Evolutionary conservation across 2,113 vertebrate genomes (phyloP).

Genomic region (Corapipo altera): DNA sequence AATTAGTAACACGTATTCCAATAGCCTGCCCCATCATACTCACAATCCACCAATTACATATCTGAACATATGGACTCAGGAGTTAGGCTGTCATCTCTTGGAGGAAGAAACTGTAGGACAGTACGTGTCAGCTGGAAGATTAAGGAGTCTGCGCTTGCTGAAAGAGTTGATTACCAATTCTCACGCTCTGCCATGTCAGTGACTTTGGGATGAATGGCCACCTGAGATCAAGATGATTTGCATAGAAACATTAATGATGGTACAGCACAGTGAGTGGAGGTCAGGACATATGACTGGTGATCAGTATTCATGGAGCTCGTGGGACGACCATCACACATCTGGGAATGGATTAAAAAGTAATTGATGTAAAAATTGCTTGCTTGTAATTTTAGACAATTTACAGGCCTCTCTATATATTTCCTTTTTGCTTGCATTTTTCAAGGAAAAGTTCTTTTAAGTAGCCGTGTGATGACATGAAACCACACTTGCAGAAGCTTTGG

Average conservation of each 20-base stretch:
- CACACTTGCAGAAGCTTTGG: background rate
- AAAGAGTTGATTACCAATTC: background rate
- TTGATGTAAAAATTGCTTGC: background rate
- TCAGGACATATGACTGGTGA: background rate
- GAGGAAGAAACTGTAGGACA: conserved; percentile 11
- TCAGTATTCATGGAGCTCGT: background rate
- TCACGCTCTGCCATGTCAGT: background rate
- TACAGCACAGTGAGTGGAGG: background rate
- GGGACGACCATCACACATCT: background rate
- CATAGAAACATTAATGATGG: background rate
- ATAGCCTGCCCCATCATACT: background rate
- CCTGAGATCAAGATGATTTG: background rate
- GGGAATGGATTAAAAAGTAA: background rate
- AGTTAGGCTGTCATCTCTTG: background rate
- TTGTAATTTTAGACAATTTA: background rate
- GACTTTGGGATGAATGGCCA: background rate
- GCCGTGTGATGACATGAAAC: background rate
- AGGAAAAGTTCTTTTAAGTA: background rate
- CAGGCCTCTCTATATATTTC: background rate
- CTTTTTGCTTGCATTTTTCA: background rate
- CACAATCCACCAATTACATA: background rate
- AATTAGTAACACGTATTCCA: conserved; percentile 3
- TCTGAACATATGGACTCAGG: background rate
- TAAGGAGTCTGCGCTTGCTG: background rate
- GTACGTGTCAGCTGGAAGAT: background rate